Base-by-base conservation (phyloP, 2,888 invertebrate species). In the Sclerodermus sp. region DNA sequence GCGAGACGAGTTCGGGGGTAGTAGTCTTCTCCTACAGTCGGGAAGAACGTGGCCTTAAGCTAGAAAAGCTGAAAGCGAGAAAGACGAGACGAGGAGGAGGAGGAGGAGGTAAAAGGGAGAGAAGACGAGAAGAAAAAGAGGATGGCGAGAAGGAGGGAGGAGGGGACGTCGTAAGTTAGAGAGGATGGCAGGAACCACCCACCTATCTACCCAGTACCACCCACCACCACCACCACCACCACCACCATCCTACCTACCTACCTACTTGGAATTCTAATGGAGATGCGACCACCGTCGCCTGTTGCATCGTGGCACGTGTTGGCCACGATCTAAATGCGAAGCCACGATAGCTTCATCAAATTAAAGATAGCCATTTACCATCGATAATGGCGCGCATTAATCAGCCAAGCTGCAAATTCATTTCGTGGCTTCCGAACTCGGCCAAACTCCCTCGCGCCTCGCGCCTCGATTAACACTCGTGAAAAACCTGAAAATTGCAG, bases 201-300 rank as follows among this genome's bases (percentile, higher is more conserved):
- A n/a, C n/a, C n/a, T n/a, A n/a, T n/a, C n/a, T n/a, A n/a, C n/a
- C n/a, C n/a, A n/a, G n/a, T n/a, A n/a, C n/a, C n/a, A n/a, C n/a
- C n/a, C n/a, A n/a, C n/a, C n/a, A n/a, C n/a, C n/a, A n/a, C n/a
- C n/a, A n/a, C n/a, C n/a, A n/a, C n/a, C n/a, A n/a, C n/a, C n/a
- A n/a, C 23, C 23, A 23, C 23, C 23, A 3, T 5, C 8, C 8
- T 8, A 23, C 23, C 23, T 23, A 23, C 34, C 42, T 45, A 51
- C 43, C 55, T 60, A 61, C 59, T 60, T 65, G 60, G 61, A 68
- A 67, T 69, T 70, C 64, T 64, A 68, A 73, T 66, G 60, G 67
- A 68, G 65, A 61, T 53, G 61, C 60, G 51, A 55, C 60, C 37
- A 52, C 54, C 49, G 45, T 45, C 51, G 71, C 71, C 72, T 68